These are phyloP conservation scores for Synanthedon andrenaeformis DNA, from an alignment of 2,888 invertebrate species.

Conservation along the genomic window DNA sequence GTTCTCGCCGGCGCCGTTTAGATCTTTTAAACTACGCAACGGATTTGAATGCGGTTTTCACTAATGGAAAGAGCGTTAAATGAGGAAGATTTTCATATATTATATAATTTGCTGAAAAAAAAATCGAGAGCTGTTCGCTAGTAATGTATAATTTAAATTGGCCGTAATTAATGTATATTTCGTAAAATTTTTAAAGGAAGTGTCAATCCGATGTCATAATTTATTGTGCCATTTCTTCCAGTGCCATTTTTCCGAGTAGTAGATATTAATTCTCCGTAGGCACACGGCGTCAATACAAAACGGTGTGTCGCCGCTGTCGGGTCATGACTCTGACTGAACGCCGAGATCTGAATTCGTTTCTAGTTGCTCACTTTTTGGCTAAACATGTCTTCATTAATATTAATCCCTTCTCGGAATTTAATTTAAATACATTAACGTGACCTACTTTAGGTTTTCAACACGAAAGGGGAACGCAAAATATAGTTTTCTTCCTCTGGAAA, in stretches of 20 bases:
- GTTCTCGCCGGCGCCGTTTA: too few species aligned
- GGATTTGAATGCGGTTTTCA: too few species aligned
- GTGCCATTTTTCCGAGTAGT: not conserved
- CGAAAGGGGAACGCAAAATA: too few species aligned
- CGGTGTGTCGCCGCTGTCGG: not conserved
- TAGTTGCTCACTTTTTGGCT: conserved; percentile 2
- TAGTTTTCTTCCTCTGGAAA: too few species aligned
- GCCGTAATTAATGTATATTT: too few species aligned
- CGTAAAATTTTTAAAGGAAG: not conserved
- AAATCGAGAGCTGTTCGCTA: too few species aligned
- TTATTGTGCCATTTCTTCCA: not conserved
- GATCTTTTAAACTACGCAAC: too few species aligned
- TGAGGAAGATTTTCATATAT: too few species aligned
- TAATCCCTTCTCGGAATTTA: conserved; percentile 26
- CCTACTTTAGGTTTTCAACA: too few species aligned
- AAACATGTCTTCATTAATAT: conserved; percentile 20
- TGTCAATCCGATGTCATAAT: not conserved
- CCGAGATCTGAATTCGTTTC: conserved; percentile 5
- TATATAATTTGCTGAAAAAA: too few species aligned
- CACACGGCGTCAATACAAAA: not conserved
- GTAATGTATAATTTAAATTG: too few species aligned
- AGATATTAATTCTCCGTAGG: not conserved
- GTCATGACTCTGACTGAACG: not conserved
- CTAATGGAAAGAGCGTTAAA: too few species aligned
- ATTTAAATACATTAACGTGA: not conserved